Percentiles rank a stretch among this genome's conserved stretches.
phyloP scores from a whole-genome alignment of 2,113 vertebrate species.

The Casuarius casuarius region DNA sequence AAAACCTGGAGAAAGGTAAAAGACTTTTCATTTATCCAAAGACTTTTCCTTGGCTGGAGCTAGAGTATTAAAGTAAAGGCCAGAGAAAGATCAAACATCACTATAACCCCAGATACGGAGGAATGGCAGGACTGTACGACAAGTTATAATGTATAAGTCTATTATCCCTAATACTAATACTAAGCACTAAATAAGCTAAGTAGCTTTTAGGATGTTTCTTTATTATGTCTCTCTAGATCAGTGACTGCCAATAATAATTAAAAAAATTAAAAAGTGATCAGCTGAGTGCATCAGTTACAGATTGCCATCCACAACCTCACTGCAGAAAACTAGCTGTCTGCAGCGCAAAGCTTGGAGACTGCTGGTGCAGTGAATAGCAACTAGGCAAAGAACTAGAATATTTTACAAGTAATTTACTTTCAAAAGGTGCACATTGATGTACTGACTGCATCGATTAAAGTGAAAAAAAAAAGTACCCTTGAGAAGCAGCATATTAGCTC shows the following conservation, averaged over 20 bases:
- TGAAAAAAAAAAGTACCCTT: not conserved
- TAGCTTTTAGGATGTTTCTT: not conserved
- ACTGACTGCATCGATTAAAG: not conserved
- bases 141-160: not conserved
- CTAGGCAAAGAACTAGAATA: not conserved
- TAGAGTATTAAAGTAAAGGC: not conserved
- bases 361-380: not conserved
- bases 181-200: not conserved
- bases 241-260: not conserved
- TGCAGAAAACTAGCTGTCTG: not conserved
- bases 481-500: not conserved
- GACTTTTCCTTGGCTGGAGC: not conserved
- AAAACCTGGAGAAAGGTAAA: not conserved
- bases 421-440: not conserved
- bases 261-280: not conserved
- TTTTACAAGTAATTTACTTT: not conserved
- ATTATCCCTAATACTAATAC: not conserved
- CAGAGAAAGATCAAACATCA: not conserved
- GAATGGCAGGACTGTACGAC: not conserved
- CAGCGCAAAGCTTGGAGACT: not conserved
- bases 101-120: not conserved
- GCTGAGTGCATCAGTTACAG: not conserved
- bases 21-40: not conserved
- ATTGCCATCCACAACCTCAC: too few relatives aligned
- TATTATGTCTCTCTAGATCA: not conserved